These are phyloP conservation scores for Ephialtes manifestator DNA, from an alignment of 2,888 invertebrate genomes.

Conservation along the genomic window DNA sequence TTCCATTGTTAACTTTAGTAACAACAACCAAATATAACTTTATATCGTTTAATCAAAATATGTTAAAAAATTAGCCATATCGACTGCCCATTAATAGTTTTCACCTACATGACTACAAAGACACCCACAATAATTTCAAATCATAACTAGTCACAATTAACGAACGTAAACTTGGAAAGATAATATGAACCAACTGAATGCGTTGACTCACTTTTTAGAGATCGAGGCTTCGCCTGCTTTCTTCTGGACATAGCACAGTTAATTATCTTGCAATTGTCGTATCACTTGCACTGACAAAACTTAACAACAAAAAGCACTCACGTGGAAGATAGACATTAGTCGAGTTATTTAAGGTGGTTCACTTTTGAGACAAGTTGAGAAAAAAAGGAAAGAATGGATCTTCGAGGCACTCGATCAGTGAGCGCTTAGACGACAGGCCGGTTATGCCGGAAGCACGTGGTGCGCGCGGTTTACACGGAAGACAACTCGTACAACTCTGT, in stretches of 20 bases:
- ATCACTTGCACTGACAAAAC: constrained; percentile 28
- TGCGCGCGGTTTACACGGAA: constrained; percentile 46
- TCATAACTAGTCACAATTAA: not conserved
- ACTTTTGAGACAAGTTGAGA: not conserved
- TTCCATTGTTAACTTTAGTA: no score
- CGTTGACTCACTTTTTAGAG: constrained; percentile 86
- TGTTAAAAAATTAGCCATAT: no score
- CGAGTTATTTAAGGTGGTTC: not conserved
- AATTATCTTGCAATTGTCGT: not conserved
- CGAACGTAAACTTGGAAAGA: not conserved
- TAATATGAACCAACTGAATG: no score
- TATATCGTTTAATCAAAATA: no score
- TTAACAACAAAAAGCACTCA: constrained; percentile 1
- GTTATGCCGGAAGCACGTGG: constrained; percentile 70
- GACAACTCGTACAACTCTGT: constrained; percentile 32
- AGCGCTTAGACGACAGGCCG: not conserved
- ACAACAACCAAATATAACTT: no score
- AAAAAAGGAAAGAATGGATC: not conserved
- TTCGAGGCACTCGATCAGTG: not conserved
- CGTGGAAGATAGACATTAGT: not conserved
- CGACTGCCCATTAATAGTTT: no score
- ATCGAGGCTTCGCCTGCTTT: constrained; percentile 87
- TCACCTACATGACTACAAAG: no score
- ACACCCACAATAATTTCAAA: no score
- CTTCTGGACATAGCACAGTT: constrained; percentile 85